Conservation (phyloP, 2,113 vertebrate species). For the Pholis gunnellus region DNA sequence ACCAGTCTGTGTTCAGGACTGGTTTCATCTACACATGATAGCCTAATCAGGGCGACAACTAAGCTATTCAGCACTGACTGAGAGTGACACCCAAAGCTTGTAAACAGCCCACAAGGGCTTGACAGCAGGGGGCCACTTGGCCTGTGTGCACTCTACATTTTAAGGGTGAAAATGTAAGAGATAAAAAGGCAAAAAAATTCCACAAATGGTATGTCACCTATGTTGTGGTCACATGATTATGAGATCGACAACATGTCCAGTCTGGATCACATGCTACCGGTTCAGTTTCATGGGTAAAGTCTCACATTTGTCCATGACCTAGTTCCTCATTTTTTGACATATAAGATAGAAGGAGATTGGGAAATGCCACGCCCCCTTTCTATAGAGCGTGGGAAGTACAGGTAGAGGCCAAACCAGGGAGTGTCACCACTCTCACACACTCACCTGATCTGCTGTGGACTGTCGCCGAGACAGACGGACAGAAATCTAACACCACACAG, state of each 20-base stretch:
- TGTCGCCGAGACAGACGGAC: conserved; percentile 65
- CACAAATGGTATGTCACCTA: background rate
- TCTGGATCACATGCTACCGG: conserved; percentile 7
- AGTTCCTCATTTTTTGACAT: conserved; percentile 73
- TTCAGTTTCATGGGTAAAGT: conserved; percentile 34
- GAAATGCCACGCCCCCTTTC: conserved; percentile 60
- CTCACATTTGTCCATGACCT: conserved; percentile 58
- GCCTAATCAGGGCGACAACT: conserved; percentile 67
- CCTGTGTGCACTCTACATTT: background rate
- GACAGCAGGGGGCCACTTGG: background rate
- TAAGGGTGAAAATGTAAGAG: background rate
- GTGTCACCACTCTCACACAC: conserved; percentile 63
- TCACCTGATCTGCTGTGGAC: conserved; percentile 65
- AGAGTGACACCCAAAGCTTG: conserved; percentile 48
- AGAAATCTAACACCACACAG: conserved; percentile 72
- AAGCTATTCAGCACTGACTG: conserved; percentile 50
- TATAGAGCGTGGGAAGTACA: conserved; percentile 76
- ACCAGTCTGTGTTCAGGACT: conserved; percentile 73
- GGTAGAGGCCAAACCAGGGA: conserved; percentile 64
- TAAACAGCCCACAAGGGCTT: conserved; percentile 34
- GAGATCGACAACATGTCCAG: background rate
- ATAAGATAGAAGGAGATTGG: conserved; percentile 16
- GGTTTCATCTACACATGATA: conserved; percentile 76
- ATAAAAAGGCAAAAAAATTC: background rate
- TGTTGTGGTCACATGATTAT: background rate